Percentiles rank a stretch among this genome's conserved stretches.
These are phyloP conservation scores for Drosophila repletoides DNA, from an alignment of 1,140 invertebrate genomes.

Conservation along the genomic window DNA sequence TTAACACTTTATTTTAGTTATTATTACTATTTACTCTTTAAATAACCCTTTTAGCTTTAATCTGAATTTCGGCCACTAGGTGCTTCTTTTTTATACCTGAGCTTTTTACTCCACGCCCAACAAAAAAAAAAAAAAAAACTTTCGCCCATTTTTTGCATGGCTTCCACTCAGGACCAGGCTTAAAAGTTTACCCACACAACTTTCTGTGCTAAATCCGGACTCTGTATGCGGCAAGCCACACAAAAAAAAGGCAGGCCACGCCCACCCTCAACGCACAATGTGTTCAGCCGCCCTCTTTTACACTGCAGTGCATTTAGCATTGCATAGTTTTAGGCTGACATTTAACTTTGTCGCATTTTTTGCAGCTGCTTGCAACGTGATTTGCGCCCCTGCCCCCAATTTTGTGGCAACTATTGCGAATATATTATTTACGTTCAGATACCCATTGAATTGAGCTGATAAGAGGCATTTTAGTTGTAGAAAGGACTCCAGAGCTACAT, in stretches of 20 bases:
- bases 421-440: slow-evolving; percentile 14
- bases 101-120: slow-evolving; percentile 2
- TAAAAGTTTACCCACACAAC: slow-evolving; percentile 48
- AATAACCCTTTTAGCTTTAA: not conserved
- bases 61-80: not conserved
- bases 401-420: slow-evolving; percentile 11
- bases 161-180: slow-evolving; percentile 21
- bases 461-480: too few relatives aligned
- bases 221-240: slow-evolving; percentile 34
- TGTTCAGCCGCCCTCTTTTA: not conserved
- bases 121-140: not conserved
- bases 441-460: too few relatives aligned
- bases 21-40: slow-evolving; percentile 4
- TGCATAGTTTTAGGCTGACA: slow-evolving; percentile 42
- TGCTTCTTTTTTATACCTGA: not conserved
- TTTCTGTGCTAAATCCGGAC: slow-evolving; percentile 36
- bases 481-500: too few relatives aligned
- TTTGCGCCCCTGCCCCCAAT: slow-evolving; percentile 38
- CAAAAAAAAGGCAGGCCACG: slow-evolving; percentile 14
- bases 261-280: not conserved
- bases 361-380: slow-evolving; percentile 25
- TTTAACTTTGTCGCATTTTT: slow-evolving; percentile 54
- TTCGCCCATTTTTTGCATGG: slow-evolving; percentile 9
- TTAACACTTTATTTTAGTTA: too few relatives aligned
- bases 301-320: slow-evolving; percentile 24